A percentile compares a stretch with the other conserved stretches of the same genome.
Evolutionary conservation across 64 coral and sea anemone species (phyloP).

Genomic region (Hydrozoanthus tunicans): DNA sequence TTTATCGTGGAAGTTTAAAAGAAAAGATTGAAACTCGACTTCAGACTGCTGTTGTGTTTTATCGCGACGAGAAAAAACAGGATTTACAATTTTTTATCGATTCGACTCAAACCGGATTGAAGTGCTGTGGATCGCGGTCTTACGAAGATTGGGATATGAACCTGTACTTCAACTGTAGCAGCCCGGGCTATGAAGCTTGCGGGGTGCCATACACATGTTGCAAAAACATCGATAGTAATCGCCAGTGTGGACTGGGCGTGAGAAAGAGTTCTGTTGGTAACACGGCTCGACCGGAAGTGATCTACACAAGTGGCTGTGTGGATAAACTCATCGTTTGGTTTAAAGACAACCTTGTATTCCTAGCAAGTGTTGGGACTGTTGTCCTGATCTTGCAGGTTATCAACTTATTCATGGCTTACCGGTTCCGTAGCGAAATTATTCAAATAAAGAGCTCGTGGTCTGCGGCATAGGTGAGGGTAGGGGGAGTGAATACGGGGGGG

Average conservation of each 20-base stretch:
- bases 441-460: conserved; percentile 4
- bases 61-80: conserved; percentile 39
- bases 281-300: background rate
- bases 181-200: conserved; percentile 24
- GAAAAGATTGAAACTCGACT: conserved; percentile 24
- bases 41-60: conserved; percentile 48
- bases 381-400: conserved; percentile 27
- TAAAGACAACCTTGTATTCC: conserved; percentile 40
- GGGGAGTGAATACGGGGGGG: no score
- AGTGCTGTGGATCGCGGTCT: conserved; percentile 22
- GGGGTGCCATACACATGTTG: conserved; percentile 47
- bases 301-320: conserved; percentile 33
- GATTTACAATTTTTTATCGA: conserved; percentile 39
- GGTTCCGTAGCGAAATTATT: conserved; percentile 18
- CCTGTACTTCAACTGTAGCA: conserved; percentile 45
- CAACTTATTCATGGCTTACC: conserved; percentile 22
- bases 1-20: conserved; percentile 19
- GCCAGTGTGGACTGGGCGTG: conserved; percentile 29
- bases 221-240: conserved; percentile 35
- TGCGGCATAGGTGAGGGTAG: no score
- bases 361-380: conserved; percentile 7
- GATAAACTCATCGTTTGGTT: conserved; percentile 19
- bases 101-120: conserved; percentile 34
- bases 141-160: conserved; percentile 40
- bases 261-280: background rate